These are phyloP conservation scores for Lophotis ruficrista DNA, from an alignment of 2,113 vertebrate species.

Conservation along the genomic window DNA sequence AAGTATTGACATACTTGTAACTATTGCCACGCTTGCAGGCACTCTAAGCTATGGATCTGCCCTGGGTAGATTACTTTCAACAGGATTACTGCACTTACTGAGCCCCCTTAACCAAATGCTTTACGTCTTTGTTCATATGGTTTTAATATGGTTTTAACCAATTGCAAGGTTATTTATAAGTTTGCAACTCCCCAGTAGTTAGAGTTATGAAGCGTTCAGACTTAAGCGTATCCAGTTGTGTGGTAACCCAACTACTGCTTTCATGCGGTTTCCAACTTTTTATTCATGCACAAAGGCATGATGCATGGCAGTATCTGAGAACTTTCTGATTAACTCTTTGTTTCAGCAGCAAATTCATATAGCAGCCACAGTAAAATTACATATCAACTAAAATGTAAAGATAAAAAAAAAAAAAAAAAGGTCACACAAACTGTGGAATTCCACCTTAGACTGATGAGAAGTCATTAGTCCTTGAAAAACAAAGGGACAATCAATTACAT, in stretches of 20 bases:
- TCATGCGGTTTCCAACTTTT: slow-evolving; percentile 84
- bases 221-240: slow-evolving; percentile 94
- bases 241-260: slow-evolving; percentile 84
- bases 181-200: slow-evolving; percentile 89
- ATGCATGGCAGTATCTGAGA: slow-evolving; percentile 70
- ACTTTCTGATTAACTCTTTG: slow-evolving; percentile 74
- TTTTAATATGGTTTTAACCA: slow-evolving; percentile 92
- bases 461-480: neutral
- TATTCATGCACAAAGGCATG: slow-evolving; percentile 73
- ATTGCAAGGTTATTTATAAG: slow-evolving; percentile 96
- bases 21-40: slow-evolving; percentile 13
- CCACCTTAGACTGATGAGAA: neutral
- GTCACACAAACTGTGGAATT: neutral
- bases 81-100: slow-evolving; percentile 72
- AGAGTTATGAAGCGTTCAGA: slow-evolving; percentile 90
- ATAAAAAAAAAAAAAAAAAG: neutral
- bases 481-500: slow-evolving; percentile 11
- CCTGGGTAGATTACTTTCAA: slow-evolving; percentile 75
- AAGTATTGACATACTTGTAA: neutral
- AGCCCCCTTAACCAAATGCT: slow-evolving; percentile 74
- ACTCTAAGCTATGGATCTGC: slow-evolving; percentile 53
- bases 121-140: slow-evolving; percentile 86
- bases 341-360: slow-evolving; percentile 50
- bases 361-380: slow-evolving; percentile 42
- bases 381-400: neutral